These are phyloP conservation scores for Tiaroga cobitis DNA, from an alignment of 2,797 vertebrate genomes.

Conservation along the genomic window DNA sequence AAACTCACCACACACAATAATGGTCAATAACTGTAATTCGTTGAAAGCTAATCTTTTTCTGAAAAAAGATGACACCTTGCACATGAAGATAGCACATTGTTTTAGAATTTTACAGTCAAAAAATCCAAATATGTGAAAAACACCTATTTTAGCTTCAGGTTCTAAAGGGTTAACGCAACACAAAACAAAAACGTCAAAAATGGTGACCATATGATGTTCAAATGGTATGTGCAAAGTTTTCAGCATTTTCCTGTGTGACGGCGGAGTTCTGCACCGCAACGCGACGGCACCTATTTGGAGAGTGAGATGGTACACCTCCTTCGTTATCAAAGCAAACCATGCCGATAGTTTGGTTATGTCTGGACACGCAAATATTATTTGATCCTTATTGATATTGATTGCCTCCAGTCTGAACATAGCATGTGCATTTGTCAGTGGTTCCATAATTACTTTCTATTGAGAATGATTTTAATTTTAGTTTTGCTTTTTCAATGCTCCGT, in stretches of 20 bases:
- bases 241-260: too few relatives aligned
- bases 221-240: not conserved
- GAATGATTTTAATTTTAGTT: not conserved
- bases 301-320: too few relatives aligned
- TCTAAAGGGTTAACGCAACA: not conserved
- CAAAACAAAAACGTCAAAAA: not conserved
- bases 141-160: too few relatives aligned
- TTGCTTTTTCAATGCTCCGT: not conserved
- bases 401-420: not conserved
- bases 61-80: too few relatives aligned
- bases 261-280: too few relatives aligned
- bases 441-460: not conserved
- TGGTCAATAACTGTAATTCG: too few relatives aligned
- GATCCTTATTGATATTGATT: not conserved
- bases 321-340: not conserved
- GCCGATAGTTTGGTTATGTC: not conserved
- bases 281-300: too few relatives aligned
- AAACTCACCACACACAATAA: too few relatives aligned
- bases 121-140: too few relatives aligned
- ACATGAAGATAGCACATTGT: too few relatives aligned
- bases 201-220: not conserved
- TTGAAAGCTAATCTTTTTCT: too few relatives aligned
- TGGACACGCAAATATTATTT: not conserved
- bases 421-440: constrained; percentile 3
- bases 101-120: too few relatives aligned